phyloP scores from a whole-genome alignment of 2,888 invertebrate genomes.

The Neocrepidodera transversa region DNA sequence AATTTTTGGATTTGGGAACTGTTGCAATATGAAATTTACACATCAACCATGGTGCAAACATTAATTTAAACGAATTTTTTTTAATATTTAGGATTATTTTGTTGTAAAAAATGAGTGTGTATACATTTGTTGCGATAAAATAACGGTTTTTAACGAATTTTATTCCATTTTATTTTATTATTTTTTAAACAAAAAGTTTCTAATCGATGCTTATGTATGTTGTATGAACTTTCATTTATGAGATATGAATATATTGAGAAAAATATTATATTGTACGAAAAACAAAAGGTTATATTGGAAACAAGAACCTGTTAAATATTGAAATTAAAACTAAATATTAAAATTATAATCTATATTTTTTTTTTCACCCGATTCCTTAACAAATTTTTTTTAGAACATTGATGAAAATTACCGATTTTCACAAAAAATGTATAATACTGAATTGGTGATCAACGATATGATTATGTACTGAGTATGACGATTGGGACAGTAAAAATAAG shows the following conservation, averaged over 20 bases:
- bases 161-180: neutral
- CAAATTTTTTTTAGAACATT: no score
- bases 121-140: slow-evolving; percentile 3
- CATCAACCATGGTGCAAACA: slow-evolving; percentile 13
- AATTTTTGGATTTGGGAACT: neutral
- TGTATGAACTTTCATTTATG: slow-evolving; percentile 24
- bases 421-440: no score
- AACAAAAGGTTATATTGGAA: slow-evolving; percentile 10
- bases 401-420: no score
- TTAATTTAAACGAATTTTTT: slow-evolving; percentile 17
- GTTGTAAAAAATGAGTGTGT: neutral
- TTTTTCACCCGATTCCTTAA: no score
- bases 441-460: no score
- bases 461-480: no score
- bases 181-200: neutral
- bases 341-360: no score
- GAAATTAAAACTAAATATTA: slow-evolving; percentile 3
- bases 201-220: slow-evolving; percentile 21
- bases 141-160: slow-evolving; percentile 4
- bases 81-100: neutral
- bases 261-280: slow-evolving; percentile 20
- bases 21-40: slow-evolving; percentile 19
- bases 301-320: slow-evolving; percentile 11
- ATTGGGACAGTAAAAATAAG: no score
- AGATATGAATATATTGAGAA: slow-evolving; percentile 18